Conservation (phyloP, 2,888 invertebrate species). For the Keiferia lycopersicella region DNA sequence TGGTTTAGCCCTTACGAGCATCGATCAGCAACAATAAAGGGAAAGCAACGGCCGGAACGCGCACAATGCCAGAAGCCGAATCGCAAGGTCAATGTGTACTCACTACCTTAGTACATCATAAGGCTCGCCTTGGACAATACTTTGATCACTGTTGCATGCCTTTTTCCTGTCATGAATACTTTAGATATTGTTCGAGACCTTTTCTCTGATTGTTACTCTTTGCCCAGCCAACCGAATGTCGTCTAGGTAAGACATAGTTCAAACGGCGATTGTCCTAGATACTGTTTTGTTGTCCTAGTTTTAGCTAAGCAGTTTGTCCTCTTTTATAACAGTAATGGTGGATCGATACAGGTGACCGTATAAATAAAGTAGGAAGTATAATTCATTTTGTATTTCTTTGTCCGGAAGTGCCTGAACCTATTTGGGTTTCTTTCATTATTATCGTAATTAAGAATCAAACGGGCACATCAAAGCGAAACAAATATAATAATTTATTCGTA, state of each 20-base stretch:
- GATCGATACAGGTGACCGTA: neutral
- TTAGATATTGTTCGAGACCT: conserved; percentile 3
- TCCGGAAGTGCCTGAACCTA: no score
- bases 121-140: neutral
- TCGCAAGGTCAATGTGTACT: conserved; percentile 29
- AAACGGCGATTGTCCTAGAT: neutral
- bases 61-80: conserved; percentile 29
- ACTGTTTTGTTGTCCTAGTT: neutral
- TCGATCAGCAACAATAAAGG: conserved; percentile 21
- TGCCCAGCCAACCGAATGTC: neutral
- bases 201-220: neutral
- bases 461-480: no score
- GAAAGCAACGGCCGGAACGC: conserved; percentile 24
- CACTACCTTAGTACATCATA: neutral
- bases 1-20: neutral
- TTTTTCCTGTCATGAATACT: neutral
- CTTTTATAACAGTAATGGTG: neutral
- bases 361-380: no score
- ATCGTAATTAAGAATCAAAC: no score
- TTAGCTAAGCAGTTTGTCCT: neutral
- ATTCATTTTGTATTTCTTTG: no score
- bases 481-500: no score
- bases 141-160: conserved; percentile 3
- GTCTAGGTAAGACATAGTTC: no score
- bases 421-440: no score